Base-by-base conservation (phyloP, 1,140 invertebrate species). In the Drosophila sucinea region DNA sequence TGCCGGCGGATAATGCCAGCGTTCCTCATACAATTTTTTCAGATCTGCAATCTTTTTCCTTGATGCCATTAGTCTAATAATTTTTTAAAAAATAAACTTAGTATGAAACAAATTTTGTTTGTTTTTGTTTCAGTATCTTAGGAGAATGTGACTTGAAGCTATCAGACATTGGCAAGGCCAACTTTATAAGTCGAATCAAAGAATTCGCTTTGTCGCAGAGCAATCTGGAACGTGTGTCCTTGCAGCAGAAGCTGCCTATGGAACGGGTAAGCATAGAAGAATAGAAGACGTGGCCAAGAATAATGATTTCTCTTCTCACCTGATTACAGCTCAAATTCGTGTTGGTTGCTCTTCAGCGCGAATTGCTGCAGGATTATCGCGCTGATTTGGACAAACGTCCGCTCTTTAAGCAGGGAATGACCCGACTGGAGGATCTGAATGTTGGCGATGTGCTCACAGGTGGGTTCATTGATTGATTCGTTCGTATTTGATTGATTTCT, bases 301-400 rank as follows among this genome's bases (percentile, higher is more conserved):
- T 33, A 5, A 30, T 63, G 55, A 30, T 23, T 7, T 58, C 35
- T 68, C 35, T 54, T 23, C 29, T 60, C 5, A 32, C 11, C 17
- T 60, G 23, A 0, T 78, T 70, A 4, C 32, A 92, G 32, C 80
- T 96, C 44, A 93, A 94, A 47, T 91, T 96, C 10, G 95, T 97
- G 35, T 73, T 95, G 2, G 94, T 95, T 77, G 95, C 94, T 1
- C 90, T 97, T 55, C 92, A 92, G 32, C 94, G 94, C 67, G 93
- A 94, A 17, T 92, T 95, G 6, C 93, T 94, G 51, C 94, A 95
- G 81, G 96, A 97, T 91, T 94, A 96, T 64, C 93, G 96, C 73
- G 91, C 93, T 60, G 94, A 95, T 69, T 92, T 93, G 73, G 83
- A 92, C 41, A 93, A 94, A 51, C 93, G 93, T 47, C 96, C 96